Conservation (phyloP, 2,888 invertebrate species). For the Endotricha flammealis region DNA sequence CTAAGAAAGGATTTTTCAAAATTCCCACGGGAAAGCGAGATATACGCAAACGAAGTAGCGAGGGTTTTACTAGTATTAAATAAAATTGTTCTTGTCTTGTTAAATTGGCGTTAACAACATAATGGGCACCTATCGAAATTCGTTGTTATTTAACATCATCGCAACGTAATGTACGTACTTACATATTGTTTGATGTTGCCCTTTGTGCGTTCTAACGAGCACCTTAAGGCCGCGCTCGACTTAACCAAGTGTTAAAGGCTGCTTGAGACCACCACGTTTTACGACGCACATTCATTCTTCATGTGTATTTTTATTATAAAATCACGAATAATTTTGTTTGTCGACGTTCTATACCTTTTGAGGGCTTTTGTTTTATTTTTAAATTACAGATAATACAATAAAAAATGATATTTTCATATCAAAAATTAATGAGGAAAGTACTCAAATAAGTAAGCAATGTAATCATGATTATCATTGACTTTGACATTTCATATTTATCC, state of each 20-base stretch:
- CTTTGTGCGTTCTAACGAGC: conserved; percentile 64
- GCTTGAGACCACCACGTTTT: conserved; percentile 18
- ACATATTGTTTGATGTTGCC: conserved; percentile 55
- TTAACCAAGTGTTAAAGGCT: conserved; percentile 48
- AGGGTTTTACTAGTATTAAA: too few relatives aligned
- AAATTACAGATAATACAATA: too few relatives aligned
- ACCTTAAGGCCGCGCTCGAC: conserved; percentile 36
- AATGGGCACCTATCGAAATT: conserved; percentile 42
- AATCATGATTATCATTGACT: too few relatives aligned
- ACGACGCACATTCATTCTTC: background rate
- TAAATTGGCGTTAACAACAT: conserved; percentile 38
- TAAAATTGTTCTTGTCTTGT: conserved; percentile 6
- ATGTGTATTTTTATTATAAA: background rate
- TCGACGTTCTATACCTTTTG: too few relatives aligned
- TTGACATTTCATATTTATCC: too few relatives aligned
- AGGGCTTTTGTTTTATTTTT: too few relatives aligned
- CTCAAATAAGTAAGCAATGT: too few relatives aligned
- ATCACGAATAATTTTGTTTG: too few relatives aligned
- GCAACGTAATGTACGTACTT: conserved; percentile 50
- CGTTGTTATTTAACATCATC: conserved; percentile 44
- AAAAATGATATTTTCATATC: too few relatives aligned
- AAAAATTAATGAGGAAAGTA: too few relatives aligned
- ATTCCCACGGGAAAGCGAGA: too few relatives aligned
- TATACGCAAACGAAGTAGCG: background rate
- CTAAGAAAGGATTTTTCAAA: too few relatives aligned